These are phyloP conservation scores for Salvelinus fontinalis DNA, from an alignment of 2,113 vertebrate genomes.

Conservation along the genomic window DNA sequence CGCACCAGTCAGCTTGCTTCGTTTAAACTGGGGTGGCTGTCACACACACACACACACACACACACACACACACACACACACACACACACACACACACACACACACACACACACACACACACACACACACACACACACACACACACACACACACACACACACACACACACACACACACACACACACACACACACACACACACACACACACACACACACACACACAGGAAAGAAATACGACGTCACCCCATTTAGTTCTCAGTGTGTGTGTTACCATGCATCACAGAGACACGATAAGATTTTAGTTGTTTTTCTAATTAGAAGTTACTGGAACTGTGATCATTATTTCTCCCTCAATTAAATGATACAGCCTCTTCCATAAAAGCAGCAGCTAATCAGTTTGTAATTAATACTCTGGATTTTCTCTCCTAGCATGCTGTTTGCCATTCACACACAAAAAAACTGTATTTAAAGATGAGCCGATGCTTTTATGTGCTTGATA, in stretches of 20 bases:
- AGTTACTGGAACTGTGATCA: conserved; percentile 75
- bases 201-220: neutral
- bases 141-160: neutral
- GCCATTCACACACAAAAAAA: conserved; percentile 28
- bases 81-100: conserved; percentile 4
- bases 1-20: conserved; percentile 49
- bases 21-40: conserved; percentile 54
- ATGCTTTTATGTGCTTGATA: conserved; percentile 31
- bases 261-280: conserved; percentile 63
- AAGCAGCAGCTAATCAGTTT: conserved; percentile 70
- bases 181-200: conserved; percentile 6
- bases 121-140: conserved; percentile 2
- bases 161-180: neutral
- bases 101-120: neutral
- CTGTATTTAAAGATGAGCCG: too few species aligned
- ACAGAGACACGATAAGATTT: conserved; percentile 70
- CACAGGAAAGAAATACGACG: conserved; percentile 16
- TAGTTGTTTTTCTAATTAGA: conserved; percentile 78
- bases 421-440: conserved; percentile 32
- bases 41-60: neutral
- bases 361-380: conserved; percentile 73
- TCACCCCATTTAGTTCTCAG: conserved; percentile 29
- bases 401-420: conserved; percentile 71
- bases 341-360: conserved; percentile 78
- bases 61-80: too few species aligned